A percentile compares a stretch with the other conserved stretches of the same genome.
phyloP scores from a whole-genome alignment of 2,888 invertebrate species.

The Caradrina kadenii region DNA sequence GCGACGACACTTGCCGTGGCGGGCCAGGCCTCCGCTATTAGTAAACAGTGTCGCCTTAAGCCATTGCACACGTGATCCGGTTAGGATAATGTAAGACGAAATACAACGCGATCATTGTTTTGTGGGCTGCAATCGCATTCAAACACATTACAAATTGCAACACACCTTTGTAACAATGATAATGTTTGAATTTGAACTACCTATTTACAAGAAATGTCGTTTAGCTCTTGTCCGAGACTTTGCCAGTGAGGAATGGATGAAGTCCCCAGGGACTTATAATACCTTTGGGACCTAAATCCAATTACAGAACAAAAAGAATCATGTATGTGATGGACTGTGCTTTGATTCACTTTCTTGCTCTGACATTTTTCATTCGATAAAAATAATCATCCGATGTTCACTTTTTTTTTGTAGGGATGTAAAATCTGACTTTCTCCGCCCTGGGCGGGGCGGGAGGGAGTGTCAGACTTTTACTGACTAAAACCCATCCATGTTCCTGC shows the following conservation, averaged over 20 bases:
- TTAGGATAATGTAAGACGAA: conserved; percentile 40
- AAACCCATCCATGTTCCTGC: too few species aligned
- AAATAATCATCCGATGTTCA: neutral
- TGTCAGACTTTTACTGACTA: too few species aligned
- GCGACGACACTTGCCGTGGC: conserved; percentile 18
- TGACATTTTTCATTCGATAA: neutral
- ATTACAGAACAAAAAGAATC: conserved; percentile 33
- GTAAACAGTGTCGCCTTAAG: conserved; percentile 55
- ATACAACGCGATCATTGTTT: conserved; percentile 57
- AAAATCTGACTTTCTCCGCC: too few species aligned
- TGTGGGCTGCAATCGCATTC: conserved; percentile 22
- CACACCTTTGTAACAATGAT: conserved; percentile 28
- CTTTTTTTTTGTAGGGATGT: too few species aligned
- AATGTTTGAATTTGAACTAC: conserved; percentile 38
- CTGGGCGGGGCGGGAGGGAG: too few species aligned
- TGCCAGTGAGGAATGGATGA: conserved; percentile 2
- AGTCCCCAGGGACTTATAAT: neutral
- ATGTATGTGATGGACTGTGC: neutral
- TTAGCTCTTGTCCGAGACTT: neutral
- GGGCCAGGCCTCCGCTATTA: conserved; percentile 44
- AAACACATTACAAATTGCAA: conserved; percentile 37
- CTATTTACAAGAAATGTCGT: conserved; percentile 21
- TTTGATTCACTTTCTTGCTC: conserved; percentile 4
- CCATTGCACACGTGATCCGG: conserved; percentile 47
- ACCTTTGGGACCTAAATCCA: conserved; percentile 26